phyloP scores from a whole-genome alignment of 2,113 vertebrate species.

The Bungarus multicinctus region DNA sequence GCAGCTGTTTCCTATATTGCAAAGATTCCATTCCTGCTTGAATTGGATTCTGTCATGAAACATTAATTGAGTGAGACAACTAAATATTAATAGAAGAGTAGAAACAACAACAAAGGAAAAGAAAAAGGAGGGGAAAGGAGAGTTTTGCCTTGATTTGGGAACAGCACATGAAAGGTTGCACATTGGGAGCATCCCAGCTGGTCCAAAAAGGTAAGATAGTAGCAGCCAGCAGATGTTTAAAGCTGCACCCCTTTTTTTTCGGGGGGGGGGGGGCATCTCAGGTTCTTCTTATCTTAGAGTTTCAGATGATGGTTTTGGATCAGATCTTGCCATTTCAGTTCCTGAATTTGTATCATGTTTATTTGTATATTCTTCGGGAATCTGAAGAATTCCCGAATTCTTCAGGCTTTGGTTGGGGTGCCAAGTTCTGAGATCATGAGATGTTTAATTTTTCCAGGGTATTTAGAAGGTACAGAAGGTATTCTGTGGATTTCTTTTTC shows the following conservation, averaged over 20 bases:
- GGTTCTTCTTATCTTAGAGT: neutral
- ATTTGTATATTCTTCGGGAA: neutral
- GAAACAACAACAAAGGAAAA: neutral
- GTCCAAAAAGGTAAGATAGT: neutral
- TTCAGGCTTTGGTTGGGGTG: neutral
- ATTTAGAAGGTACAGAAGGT: neutral
- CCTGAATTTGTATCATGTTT: neutral
- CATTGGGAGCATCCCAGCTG: no score
- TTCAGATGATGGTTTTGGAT: neutral
- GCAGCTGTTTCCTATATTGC: neutral
- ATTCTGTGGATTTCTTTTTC: neutral
- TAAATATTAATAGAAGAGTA: neutral
- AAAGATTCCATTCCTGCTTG: neutral
- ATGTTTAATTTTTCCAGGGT: neutral
- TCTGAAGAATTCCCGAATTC: no score
- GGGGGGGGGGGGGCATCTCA: neutral
- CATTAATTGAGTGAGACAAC: constrained; percentile 27
- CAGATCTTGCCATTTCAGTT: neutral
- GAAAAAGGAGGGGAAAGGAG: no score
- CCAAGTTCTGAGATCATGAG: neutral
- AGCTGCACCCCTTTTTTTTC: neutral
- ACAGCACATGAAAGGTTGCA: neutral
- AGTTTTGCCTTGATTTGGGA: neutral
- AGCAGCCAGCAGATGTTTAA: neutral
- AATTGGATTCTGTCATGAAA: constrained; percentile 17